Base-by-base conservation (phyloP, 2,113 vertebrate species). In the Apaloderma vittatum region DNA sequence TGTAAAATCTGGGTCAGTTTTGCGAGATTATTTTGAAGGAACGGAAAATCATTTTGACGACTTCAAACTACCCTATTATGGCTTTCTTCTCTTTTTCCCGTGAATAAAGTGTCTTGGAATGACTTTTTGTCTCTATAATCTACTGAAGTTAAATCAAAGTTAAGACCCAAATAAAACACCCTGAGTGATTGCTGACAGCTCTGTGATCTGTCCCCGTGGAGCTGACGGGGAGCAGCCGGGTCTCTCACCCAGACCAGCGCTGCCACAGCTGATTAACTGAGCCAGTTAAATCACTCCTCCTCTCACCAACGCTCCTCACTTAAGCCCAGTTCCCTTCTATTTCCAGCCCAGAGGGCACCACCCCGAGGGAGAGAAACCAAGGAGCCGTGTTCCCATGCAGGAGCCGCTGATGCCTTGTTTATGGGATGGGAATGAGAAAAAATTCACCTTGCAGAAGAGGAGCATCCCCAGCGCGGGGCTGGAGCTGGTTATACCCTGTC, bases 1-100 rank as follows among this genome's bases (percentile, higher is more conserved):
- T 73, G 65, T 77, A 77, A 96, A 96, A 96, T 96, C 79, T 92
- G 80, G 88, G 94, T 92, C 95, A 84, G 51, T 86, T 95, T 72
- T 58, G 86, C 37, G 93, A 95, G 86, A 66, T 90, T 92, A 62
- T 94, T 94, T 92, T 77, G 93, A 90, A 94, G 65, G 79, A 88
- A 55, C 51, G 29, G 58, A 83, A 94, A 92, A 97, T 94, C 75
- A 76, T 95, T 83, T 62, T 92, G 91, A 94, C 96, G 93, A 40
- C 72, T 91, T 83, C 63, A 83, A 92, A 92, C 79, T 51, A 36
- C 49, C n/a, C 59, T 2, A 0, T 78, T 65, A 49, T 4, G 45
- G 37, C 4, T 21, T 11, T 22, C 14, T 3, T 2, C 0, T 3
- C 19, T 55, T 52, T 55, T 52, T 36, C 36, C 48, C n/a, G n/a